Evolutionary conservation across 2,888 invertebrate species (phyloP).

Genomic region (Drosophila affinis): DNA sequence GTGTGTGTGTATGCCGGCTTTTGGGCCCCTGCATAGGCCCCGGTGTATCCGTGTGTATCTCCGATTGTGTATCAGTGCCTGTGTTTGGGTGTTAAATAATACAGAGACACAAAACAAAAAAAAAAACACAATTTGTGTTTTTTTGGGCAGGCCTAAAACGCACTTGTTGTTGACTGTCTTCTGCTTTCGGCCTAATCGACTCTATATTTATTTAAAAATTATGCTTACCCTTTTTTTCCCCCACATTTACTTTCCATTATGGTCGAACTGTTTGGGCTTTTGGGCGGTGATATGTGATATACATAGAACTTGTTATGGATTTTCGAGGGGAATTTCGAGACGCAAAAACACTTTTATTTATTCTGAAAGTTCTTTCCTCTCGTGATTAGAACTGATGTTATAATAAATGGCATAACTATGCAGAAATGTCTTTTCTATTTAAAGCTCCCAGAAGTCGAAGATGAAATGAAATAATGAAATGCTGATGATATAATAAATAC

Average conservation of each 20-base stretch:
- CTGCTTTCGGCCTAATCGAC: constrained; percentile 44
- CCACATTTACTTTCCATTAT: constrained; percentile 67
- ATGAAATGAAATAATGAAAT: no score
- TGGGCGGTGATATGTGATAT: constrained; percentile 13
- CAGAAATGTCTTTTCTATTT: neutral
- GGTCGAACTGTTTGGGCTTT: constrained; percentile 2
- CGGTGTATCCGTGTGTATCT: constrained; percentile 13
- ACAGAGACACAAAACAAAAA: constrained; percentile 17
- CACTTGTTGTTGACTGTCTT: constrained; percentile 55
- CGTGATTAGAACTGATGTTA: neutral
- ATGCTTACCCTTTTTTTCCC: constrained; percentile 21
- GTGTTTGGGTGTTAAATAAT: constrained; percentile 66
- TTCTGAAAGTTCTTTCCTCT: constrained; percentile 32
- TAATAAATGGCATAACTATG: neutral
- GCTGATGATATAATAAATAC: constrained; percentile 7
- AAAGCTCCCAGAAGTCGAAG: neutral
- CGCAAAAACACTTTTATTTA: constrained; percentile 52
- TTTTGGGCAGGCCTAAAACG: constrained; percentile 60
- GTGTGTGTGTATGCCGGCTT: constrained; percentile 34
- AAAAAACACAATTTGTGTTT: constrained; percentile 25
- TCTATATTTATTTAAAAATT: constrained; percentile 51
- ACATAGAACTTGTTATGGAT: constrained; percentile 52
- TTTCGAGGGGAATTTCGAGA: neutral
- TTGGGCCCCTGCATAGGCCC: constrained; percentile 35
- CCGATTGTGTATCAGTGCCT: constrained; percentile 23